Conservation (phyloP, 2,888 invertebrate genomes). For the Physocephala rufipes region DNA sequence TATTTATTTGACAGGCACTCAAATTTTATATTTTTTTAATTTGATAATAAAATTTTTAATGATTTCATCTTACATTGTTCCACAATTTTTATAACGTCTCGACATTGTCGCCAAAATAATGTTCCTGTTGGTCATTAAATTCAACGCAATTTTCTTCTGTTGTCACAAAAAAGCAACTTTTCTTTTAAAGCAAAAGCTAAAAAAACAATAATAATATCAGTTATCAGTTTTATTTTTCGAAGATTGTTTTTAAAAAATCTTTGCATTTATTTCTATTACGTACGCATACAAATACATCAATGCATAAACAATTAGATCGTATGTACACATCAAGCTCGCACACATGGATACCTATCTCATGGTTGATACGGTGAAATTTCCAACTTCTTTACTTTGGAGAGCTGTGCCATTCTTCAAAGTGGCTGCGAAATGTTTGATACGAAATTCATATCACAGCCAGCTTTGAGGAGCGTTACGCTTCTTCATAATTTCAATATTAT, state of each 20-base stretch:
- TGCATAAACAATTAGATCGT: too few species aligned
- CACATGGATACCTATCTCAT: too few species aligned
- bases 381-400: slow-evolving; percentile 50
- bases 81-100: too few species aligned
- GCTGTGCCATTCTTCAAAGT: slow-evolving; percentile 81
- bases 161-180: background rate
- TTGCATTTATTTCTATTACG: background rate
- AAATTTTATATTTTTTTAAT: background rate
- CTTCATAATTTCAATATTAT: slow-evolving; percentile 32
- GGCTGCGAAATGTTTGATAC: slow-evolving; percentile 80
- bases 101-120: too few species aligned
- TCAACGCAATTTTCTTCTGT: too few species aligned
- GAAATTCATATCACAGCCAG: slow-evolving; percentile 94
- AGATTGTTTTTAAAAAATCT: background rate
- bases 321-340: too few species aligned
- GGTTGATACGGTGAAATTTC: too few species aligned
- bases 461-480: slow-evolving; percentile 89
- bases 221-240: background rate
- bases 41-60: too few species aligned
- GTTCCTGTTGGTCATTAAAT: too few species aligned
- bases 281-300: background rate
- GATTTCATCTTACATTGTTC: too few species aligned
- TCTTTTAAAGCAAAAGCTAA: background rate
- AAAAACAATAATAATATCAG: background rate
- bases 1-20: too few species aligned